Evolutionary conservation across 2,113 vertebrate species (phyloP).

Genomic region (Thamnaconus septentrionalis): DNA sequence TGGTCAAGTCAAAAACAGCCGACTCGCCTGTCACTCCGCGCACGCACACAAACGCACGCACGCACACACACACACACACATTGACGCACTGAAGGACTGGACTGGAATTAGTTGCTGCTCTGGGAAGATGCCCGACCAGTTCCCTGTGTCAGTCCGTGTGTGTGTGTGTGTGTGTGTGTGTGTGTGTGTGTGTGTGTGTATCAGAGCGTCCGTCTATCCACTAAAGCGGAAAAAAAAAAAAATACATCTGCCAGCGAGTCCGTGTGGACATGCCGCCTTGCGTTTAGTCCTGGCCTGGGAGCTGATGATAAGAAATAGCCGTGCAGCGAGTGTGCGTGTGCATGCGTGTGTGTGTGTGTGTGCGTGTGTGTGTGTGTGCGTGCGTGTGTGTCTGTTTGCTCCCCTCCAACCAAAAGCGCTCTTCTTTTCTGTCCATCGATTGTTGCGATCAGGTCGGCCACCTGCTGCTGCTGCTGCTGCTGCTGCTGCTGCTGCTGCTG

Average conservation of each 20-base stretch:
- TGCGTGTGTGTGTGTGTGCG: conserved; percentile 38
- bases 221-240: conserved; percentile 23
- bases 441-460: conserved; percentile 44
- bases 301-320: conserved; percentile 67
- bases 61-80: conserved; percentile 28
- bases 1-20: conserved; percentile 66
- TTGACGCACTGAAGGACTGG: conserved; percentile 39
- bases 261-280: conserved; percentile 60
- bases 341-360: conserved; percentile 8
- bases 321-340: conserved; percentile 5
- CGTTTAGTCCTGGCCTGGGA: conserved; percentile 65
- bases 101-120: conserved; percentile 26
- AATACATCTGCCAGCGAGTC: conserved; percentile 53
- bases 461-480: conserved; percentile 14
- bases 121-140: conserved; percentile 59
- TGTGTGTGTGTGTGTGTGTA: not conserved
- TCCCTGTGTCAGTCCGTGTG: conserved; percentile 17
- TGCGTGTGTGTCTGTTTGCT: conserved; percentile 10
- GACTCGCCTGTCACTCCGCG: conserved; percentile 58
- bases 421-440: conserved; percentile 33
- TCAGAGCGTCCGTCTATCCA: conserved; percentile 24
- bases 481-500: conserved; percentile 12
- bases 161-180: conserved; percentile 3
- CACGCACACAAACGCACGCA: conserved; percentile 15
- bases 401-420: conserved; percentile 12